These are phyloP conservation scores for Coregonus sp. DNA, from an alignment of 2,797 vertebrate species.

Conservation along the genomic window DNA sequence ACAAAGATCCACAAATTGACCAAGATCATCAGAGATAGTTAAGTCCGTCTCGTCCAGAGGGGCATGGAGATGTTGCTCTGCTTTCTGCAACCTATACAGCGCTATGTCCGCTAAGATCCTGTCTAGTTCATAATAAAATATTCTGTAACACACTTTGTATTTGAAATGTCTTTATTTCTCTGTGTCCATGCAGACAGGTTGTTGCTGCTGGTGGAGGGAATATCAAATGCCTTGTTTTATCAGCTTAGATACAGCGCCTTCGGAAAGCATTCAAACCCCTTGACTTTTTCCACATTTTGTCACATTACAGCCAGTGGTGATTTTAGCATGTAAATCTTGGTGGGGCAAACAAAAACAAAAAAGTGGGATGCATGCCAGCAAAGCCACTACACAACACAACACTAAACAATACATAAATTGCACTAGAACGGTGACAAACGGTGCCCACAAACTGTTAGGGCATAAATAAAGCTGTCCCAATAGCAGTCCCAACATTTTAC, in stretches of 20 bases:
- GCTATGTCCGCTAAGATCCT: slow-evolving; percentile 29
- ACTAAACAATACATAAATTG: too few species aligned
- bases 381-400: too few species aligned
- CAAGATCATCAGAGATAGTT: slow-evolving; percentile 83
- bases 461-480: too few species aligned
- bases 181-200: not conserved
- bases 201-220: not conserved
- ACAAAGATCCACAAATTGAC: slow-evolving; percentile 94
- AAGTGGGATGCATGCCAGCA: too few species aligned
- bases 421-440: too few species aligned
- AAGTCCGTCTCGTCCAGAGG: slow-evolving; percentile 54
- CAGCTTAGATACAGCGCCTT: not conserved
- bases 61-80: not conserved
- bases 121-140: slow-evolving; percentile 54
- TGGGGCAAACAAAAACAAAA: too few species aligned
- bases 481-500: too few species aligned
- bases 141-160: slow-evolving; percentile 34
- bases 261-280: too few species aligned
- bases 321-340: too few species aligned
- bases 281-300: too few species aligned
- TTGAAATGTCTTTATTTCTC: not conserved
- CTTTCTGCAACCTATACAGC: slow-evolving; percentile 8
- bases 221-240: not conserved
- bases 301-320: too few species aligned
- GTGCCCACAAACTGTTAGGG: too few species aligned